Conservation (phyloP, 2,797 vertebrate genomes). For the Lophius americanus region DNA sequence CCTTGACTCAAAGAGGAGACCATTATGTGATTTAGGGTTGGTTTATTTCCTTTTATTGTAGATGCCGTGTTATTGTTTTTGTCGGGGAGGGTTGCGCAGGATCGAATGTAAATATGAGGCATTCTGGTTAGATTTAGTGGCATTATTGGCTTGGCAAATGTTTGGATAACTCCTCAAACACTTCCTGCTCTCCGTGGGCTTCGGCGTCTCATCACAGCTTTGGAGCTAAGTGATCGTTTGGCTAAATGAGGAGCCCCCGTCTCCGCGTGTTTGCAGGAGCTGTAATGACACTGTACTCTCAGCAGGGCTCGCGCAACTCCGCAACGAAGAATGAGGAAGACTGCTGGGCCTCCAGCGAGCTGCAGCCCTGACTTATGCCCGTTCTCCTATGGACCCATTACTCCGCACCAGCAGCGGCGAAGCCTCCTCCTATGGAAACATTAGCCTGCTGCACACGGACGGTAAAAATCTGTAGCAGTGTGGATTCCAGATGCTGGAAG, state of each 20-base stretch:
- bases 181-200: slow-evolving; percentile 91
- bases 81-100: slow-evolving; percentile 51
- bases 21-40: slow-evolving; percentile 47
- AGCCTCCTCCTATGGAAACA: slow-evolving; percentile 87
- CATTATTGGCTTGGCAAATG: slow-evolving; percentile 97
- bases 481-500: slow-evolving; percentile 89
- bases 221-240: slow-evolving; percentile 96
- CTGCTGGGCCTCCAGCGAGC: slow-evolving; percentile 91
- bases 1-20: slow-evolving; percentile 60
- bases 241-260: slow-evolving; percentile 93
- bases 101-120: slow-evolving; percentile 79
- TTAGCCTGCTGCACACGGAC: slow-evolving; percentile 88
- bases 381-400: slow-evolving; percentile 92
- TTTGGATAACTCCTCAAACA: slow-evolving; percentile 98
- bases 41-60: slow-evolving; percentile 26
- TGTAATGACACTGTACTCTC: slow-evolving; percentile 91
- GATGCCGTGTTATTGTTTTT: slow-evolving; percentile 60
- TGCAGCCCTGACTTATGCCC: slow-evolving; percentile 84
- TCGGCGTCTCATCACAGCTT: slow-evolving; percentile 88
- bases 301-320: slow-evolving; percentile 89
- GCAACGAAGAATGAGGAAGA: slow-evolving; percentile 86
- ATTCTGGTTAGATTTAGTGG: slow-evolving; percentile 94
- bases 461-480: slow-evolving; percentile 80
- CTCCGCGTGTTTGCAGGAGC: slow-evolving; percentile 90
- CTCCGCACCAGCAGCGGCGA: slow-evolving; percentile 88